These are phyloP conservation scores for Epinephelus coioides DNA, from an alignment of 2,797 vertebrate genomes.

Conservation along the genomic window DNA sequence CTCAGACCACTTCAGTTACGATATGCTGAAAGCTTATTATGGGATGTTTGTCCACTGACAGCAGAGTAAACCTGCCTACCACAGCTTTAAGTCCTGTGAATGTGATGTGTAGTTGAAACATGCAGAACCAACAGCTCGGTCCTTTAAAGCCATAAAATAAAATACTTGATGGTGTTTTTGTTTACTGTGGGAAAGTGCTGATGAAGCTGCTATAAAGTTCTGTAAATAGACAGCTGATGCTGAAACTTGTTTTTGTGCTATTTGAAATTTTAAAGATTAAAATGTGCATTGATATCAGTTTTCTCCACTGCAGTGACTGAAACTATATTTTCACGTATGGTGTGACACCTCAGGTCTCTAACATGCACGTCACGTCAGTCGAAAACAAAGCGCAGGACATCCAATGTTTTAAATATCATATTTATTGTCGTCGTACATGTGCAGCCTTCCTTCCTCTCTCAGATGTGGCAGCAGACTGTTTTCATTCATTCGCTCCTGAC, in stretches of 20 bases:
- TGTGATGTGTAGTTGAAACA: constrained; percentile 8
- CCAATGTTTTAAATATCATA: neutral
- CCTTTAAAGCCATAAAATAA: constrained; percentile 7
- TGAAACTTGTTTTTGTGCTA: constrained; percentile 19
- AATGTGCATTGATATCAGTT: neutral
- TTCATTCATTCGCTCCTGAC: constrained; percentile 23
- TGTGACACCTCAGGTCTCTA: neutral
- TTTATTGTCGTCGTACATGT: constrained; percentile 7
- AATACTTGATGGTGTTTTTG: neutral
- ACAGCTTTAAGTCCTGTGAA: neutral
- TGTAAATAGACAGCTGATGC: constrained; percentile 40
- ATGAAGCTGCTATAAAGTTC: constrained; percentile 13
- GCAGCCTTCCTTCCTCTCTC: neutral
- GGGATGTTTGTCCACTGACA: too few species aligned
- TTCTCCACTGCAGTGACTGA: neutral
- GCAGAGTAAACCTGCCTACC: too few species aligned
- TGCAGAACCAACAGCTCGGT: neutral
- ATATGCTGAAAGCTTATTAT: too few species aligned
- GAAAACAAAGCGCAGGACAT: neutral
- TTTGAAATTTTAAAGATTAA: constrained; percentile 23
- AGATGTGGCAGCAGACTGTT: constrained; percentile 13
- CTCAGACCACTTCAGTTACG: too few species aligned
- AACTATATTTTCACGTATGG: neutral
- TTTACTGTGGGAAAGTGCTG: constrained; percentile 27
- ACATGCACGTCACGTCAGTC: neutral